phyloP scores from a whole-genome alignment of 2,797 vertebrate species.

The Ctenochaetus hawaiiensis region DNA sequence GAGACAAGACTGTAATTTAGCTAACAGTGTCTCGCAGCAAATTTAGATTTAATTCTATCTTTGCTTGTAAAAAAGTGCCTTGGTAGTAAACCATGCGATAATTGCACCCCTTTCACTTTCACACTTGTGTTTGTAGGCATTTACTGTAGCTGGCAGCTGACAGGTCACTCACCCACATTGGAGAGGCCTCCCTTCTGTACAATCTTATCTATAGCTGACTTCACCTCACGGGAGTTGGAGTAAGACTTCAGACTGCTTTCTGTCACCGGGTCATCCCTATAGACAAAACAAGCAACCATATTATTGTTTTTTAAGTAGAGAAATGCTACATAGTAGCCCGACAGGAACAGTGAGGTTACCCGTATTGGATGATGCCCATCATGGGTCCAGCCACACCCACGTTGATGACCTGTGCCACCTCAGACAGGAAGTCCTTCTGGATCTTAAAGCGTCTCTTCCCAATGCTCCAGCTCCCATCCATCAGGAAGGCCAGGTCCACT shows the following conservation, averaged over 20 bases:
- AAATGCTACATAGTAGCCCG: background rate
- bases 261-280: conserved; percentile 91
- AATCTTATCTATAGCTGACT: conserved; percentile 92
- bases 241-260: conserved; percentile 92
- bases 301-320: background rate
- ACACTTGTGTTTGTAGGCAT: conserved; percentile 61
- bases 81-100: conserved; percentile 70
- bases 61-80: conserved; percentile 76
- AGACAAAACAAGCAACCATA: conserved; percentile 18
- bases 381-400: conserved; percentile 91
- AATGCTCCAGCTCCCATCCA: conserved; percentile 96
- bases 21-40: conserved; percentile 69
- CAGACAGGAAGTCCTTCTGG: conserved; percentile 94
- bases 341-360: conserved; percentile 79
- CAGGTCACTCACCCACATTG: conserved; percentile 91
- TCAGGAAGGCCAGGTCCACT: conserved; percentile 93
- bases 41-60: conserved; percentile 85
- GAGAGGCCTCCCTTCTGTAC: conserved; percentile 94
- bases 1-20: conserved; percentile 83
- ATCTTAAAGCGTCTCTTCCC: conserved; percentile 96
- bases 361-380: conserved; percentile 96
- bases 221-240: conserved; percentile 89
- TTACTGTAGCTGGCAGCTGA: conserved; percentile 35
- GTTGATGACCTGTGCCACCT: conserved; percentile 90
- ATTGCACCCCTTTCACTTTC: conserved; percentile 74